Evolutionary conservation across 1,140 invertebrate species (phyloP).

Genomic region (Pogonognathellus flavescens): DNA sequence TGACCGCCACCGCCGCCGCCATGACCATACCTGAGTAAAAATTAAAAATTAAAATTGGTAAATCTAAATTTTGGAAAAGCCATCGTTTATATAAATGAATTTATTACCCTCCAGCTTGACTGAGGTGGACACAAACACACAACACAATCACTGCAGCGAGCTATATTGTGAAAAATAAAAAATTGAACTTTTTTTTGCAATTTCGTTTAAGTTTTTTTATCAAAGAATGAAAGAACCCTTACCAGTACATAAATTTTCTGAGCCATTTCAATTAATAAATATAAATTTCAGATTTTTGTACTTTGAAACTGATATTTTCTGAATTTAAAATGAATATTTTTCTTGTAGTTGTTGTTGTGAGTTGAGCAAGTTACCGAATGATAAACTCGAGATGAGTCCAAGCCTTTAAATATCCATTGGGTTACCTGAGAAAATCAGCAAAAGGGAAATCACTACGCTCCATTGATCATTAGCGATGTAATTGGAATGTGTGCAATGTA

Average conservation of each 20-base stretch:
- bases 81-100: background rate
- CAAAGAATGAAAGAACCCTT: background rate
- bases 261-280: background rate
- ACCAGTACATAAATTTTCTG: constrained; percentile 10
- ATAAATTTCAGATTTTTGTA: too few species aligned
- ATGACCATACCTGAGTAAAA: background rate
- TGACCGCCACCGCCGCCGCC: background rate
- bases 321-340: background rate
- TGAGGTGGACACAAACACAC: constrained; percentile 3
- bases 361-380: background rate
- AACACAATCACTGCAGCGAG: constrained; percentile 2
- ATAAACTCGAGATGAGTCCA: background rate
- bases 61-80: background rate
- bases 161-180: background rate
- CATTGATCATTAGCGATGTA: background rate
- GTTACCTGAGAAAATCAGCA: background rate
- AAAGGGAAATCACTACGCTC: constrained; percentile 18
- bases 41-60: background rate
- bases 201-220: background rate
- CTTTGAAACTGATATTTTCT: background rate
- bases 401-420: constrained; percentile 22
- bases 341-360: background rate
- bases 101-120: background rate
- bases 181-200: background rate
- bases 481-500: too few species aligned